Conservation (phyloP, 2,797 vertebrate genomes). For the Gymnothorax reevesii region DNA sequence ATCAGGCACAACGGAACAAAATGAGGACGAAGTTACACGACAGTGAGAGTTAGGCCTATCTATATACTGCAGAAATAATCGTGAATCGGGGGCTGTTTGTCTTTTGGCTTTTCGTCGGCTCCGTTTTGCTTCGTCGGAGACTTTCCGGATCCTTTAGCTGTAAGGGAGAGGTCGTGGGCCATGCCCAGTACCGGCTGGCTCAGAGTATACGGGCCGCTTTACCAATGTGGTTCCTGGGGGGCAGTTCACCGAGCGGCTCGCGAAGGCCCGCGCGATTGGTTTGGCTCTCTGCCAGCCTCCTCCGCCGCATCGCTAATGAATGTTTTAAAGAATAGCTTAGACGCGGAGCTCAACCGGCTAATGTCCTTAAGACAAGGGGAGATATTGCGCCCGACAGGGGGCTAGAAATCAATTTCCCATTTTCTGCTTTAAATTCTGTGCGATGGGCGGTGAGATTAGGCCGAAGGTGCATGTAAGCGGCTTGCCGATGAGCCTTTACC, state of each 20-base stretch:
- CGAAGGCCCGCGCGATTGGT: slow-evolving; percentile 34
- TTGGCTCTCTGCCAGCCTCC: slow-evolving; percentile 63
- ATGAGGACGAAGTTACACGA: slow-evolving; percentile 72
- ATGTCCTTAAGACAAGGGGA: slow-evolving; percentile 85
- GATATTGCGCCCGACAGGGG: slow-evolving; percentile 78
- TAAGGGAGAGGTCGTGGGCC: not conserved
- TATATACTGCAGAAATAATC: not conserved
- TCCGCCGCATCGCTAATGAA: slow-evolving; percentile 76
- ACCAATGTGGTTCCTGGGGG: not conserved
- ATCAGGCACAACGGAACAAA: slow-evolving; percentile 71
- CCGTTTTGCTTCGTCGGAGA: slow-evolving; percentile 46
- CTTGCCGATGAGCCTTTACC: slow-evolving; percentile 72
- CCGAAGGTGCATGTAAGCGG: slow-evolving; percentile 76
- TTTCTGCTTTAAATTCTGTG: slow-evolving; percentile 81
- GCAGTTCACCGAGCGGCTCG: too few species aligned
- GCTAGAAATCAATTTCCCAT: slow-evolving; percentile 86
- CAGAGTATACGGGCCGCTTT: not conserved
- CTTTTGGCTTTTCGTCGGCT: slow-evolving; percentile 39
- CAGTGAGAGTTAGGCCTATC: slow-evolving; percentile 55
- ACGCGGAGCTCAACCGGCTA: slow-evolving; percentile 74
- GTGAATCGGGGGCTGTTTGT: not conserved
- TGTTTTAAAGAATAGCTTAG: slow-evolving; percentile 81
- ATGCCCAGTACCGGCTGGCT: not conserved
- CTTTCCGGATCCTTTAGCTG: not conserved
- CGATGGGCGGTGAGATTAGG: slow-evolving; percentile 80